A percentile compares a stretch with the other conserved stretches of the same genome.
Evolutionary conservation across 2,113 vertebrate genomes (phyloP).

Genomic region (Felis chaus): DNA sequence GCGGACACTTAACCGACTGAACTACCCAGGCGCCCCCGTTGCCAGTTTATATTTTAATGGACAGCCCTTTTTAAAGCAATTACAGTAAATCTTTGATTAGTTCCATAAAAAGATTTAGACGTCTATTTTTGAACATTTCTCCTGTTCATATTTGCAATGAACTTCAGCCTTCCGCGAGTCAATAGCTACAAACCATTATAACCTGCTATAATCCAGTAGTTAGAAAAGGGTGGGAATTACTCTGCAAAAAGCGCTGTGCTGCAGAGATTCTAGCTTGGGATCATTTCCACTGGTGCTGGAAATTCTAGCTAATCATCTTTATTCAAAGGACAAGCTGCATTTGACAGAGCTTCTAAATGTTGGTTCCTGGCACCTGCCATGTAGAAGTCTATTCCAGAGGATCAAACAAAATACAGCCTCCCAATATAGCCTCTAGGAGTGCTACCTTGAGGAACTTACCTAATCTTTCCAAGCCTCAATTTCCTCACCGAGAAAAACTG

Average conservation of each 20-base stretch:
- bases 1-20: too few relatives aligned
- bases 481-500: not conserved
- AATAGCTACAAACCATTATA: not conserved
- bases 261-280: not conserved
- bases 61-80: not conserved
- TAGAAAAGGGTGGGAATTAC: not conserved
- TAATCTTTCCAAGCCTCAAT: not conserved
- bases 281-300: not conserved
- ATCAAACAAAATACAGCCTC: not conserved
- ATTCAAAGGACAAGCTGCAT: not conserved
- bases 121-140: conserved; percentile 42
- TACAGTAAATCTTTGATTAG: conserved; percentile 31
- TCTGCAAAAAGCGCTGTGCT: not conserved
- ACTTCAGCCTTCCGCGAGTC: conserved; percentile 37
- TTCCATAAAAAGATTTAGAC: conserved; percentile 24
- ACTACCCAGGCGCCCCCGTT: not conserved
- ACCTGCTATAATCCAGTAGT: not conserved
- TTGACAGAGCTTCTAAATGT: not conserved
- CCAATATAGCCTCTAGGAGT: not conserved
- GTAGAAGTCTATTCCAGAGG: not conserved
- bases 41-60: conserved; percentile 29
- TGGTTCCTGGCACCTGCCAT: not conserved
- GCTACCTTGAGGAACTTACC: not conserved
- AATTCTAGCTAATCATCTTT: not conserved
- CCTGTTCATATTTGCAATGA: conserved; percentile 52